phyloP scores from a whole-genome alignment of 2,113 vertebrate genomes.

The Promerops cafer region DNA sequence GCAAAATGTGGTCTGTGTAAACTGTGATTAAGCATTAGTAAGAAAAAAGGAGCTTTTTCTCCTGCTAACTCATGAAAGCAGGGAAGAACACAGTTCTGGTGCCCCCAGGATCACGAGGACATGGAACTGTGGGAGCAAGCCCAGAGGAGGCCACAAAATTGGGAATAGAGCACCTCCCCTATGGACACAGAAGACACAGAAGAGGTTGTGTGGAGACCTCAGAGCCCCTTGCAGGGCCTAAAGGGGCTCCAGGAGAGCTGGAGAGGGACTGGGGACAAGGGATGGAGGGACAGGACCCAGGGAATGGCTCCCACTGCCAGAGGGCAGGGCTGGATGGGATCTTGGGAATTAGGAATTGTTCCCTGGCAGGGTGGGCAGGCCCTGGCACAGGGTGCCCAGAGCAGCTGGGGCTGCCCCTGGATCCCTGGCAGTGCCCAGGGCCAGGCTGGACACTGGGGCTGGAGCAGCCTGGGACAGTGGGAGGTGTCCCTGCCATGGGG shows the following conservation, averaged over 20 bases:
- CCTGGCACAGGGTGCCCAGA: background rate
- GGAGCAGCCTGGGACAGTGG: background rate
- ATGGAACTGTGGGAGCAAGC: background rate
- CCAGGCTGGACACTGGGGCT: background rate
- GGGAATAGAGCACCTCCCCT: background rate
- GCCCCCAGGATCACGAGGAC: rapidly evolving
- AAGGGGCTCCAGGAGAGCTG: background rate
- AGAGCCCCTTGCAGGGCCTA: rapidly evolving
- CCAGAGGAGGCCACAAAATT: background rate
- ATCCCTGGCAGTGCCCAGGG: background rate
- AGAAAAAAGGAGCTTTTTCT: background rate
- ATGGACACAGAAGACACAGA: background rate
- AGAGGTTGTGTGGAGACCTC: background rate
- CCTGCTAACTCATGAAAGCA: background rate
- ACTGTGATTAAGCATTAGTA: background rate
- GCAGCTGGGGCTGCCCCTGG: background rate
- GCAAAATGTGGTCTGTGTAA: background rate
- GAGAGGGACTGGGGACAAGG: background rate
- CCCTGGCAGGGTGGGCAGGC: background rate
- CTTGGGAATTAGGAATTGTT: background rate
- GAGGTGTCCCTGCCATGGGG: background rate
- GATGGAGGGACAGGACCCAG: background rate
- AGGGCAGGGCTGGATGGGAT: rapidly evolving
- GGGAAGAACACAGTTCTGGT: background rate
- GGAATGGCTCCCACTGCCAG: rapidly evolving